Percentiles rank a stretch among this genome's conserved stretches.
These are phyloP conservation scores for Adelosebastes latens DNA, from an alignment of 2,797 vertebrate genomes.

Conservation along the genomic window DNA sequence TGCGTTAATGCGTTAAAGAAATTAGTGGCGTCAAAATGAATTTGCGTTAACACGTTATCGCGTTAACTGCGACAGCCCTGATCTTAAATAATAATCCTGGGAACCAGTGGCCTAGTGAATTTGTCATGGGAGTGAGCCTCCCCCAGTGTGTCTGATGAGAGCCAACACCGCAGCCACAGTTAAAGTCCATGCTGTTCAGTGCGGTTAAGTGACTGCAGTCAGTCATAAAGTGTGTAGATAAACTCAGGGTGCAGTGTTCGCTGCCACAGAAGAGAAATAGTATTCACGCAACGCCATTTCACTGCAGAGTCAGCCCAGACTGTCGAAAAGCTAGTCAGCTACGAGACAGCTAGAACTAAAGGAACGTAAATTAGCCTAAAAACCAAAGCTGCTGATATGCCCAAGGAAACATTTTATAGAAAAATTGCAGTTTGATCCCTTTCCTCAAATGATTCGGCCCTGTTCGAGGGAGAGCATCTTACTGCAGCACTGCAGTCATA, in stretches of 20 bases:
- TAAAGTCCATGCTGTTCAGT: neutral
- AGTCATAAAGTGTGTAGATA: neutral
- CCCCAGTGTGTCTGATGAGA: too few relatives aligned
- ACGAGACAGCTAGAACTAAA: too few relatives aligned
- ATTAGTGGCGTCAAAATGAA: too few relatives aligned
- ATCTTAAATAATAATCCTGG: too few relatives aligned
- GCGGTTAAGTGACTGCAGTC: neutral
- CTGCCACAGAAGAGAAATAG: neutral
- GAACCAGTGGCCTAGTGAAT: too few relatives aligned
- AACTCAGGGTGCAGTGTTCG: neutral
- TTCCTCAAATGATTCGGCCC: neutral
- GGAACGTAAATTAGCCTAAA: neutral
- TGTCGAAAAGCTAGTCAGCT: neutral
- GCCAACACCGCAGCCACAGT: neutral
- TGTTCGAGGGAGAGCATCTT: neutral
- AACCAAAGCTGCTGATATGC: neutral
- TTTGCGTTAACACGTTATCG: too few relatives aligned
- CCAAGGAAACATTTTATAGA: neutral
- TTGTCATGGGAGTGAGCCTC: too few relatives aligned
- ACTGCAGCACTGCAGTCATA: slow-evolving; percentile 35
- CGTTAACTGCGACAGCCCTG: too few relatives aligned
- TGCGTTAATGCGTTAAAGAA: too few relatives aligned
- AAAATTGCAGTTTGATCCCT: neutral
- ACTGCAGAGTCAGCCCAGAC: neutral
- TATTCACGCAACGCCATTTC: neutral